A percentile compares a stretch with the other conserved stretches of the same genome.
Conservation (phyloP, 2,888 invertebrate species). For the Trichopria drosophilae region DNA sequence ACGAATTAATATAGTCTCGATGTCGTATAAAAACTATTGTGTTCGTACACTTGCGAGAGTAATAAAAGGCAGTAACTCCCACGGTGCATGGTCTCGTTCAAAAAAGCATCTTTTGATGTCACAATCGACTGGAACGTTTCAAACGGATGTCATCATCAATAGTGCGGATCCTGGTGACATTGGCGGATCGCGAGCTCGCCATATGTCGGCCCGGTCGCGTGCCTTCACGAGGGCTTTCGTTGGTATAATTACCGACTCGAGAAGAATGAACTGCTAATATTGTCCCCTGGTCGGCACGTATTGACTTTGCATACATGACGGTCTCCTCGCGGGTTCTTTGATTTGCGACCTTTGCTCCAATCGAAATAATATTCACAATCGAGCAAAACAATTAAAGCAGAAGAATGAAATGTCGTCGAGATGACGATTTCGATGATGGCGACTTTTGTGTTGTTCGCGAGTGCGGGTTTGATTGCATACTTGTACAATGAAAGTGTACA, state of each 20-base stretch:
- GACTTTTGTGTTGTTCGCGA: too few species aligned
- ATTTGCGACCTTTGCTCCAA: conserved; percentile 5
- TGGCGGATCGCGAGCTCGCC: conserved; percentile 36
- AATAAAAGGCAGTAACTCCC: not conserved
- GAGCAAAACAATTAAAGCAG: not conserved
- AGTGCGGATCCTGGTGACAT: not conserved
- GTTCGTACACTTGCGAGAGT: not conserved
- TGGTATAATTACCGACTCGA: conserved; percentile 50
- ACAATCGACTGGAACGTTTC: too few species aligned
- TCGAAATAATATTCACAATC: not conserved
- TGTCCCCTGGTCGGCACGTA: conserved; percentile 51
- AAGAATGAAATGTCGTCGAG: conserved; percentile 5
- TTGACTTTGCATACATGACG: conserved; percentile 50
- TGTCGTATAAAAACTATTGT: too few species aligned
- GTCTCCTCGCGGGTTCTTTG: conserved; percentile 30
- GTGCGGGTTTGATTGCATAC: too few species aligned
- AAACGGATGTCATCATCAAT: too few species aligned
- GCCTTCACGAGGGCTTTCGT: conserved; percentile 52
- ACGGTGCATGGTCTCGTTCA: too few species aligned
- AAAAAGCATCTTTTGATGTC: too few species aligned
- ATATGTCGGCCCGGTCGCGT: conserved; percentile 54
- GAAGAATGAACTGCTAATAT: conserved; percentile 56
- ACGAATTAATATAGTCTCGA: too few species aligned
- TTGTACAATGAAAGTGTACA: too few species aligned
- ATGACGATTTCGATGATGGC: not conserved